Evolutionary conservation across 1,140 invertebrate species (phyloP).

Genomic region (Charaxes varanes): DNA sequence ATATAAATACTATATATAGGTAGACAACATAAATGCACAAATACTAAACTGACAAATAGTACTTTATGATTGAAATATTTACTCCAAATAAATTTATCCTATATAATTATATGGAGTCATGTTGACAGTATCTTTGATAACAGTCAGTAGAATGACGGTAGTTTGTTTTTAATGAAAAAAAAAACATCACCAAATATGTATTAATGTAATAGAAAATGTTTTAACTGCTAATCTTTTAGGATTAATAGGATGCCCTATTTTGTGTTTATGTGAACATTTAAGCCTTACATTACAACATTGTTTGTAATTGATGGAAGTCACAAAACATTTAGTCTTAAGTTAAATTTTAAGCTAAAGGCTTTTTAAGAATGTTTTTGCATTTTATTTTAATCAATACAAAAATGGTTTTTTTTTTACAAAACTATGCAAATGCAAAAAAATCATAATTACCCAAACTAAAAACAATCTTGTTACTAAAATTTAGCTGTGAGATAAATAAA

Average conservation of each 20-base stretch:
- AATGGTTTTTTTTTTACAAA: conserved; percentile 14
- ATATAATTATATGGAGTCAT: not conserved
- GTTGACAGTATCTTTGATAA: not conserved
- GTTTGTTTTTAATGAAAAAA: not conserved
- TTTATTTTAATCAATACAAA: conserved; percentile 4
- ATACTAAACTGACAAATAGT: no score
- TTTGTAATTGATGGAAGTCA: conserved; percentile 12
- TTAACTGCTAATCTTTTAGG: conserved; percentile 14
- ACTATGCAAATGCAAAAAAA: no score
- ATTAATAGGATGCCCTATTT: not conserved
- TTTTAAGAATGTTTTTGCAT: conserved; percentile 21
- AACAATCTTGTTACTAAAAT: no score
- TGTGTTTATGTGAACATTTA: conserved; percentile 1
- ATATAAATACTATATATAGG: no score
- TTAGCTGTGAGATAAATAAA: no score
- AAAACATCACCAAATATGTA: not conserved
- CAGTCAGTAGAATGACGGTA: conserved; percentile 4
- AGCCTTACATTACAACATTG: not conserved
- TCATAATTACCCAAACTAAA: no score
- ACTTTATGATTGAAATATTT: not conserved
- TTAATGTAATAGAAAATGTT: conserved; percentile 5
- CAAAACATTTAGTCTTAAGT: conserved; percentile 35
- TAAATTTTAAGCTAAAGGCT: conserved; percentile 31
- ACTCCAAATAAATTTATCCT: not conserved
- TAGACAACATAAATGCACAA: no score